Percentiles rank a stretch among this genome's conserved stretches.
These are phyloP conservation scores for Apogon talboti DNA, from an alignment of 2,797 vertebrate genomes.

Conservation along the genomic window DNA sequence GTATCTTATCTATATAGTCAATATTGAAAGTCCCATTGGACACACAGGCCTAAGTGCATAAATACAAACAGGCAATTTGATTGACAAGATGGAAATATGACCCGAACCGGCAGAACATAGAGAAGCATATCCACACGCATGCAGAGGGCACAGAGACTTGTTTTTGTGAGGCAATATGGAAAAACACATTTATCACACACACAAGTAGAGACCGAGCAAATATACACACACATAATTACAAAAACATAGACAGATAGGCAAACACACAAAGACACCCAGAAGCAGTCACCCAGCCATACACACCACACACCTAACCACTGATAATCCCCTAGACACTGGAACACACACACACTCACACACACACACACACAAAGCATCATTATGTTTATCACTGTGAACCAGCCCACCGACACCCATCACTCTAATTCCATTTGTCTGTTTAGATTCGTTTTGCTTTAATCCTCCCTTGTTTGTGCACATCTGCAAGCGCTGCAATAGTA, in stretches of 20 bases:
- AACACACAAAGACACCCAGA: conserved; percentile 85
- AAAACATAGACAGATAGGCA: conserved; percentile 84
- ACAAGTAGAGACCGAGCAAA: conserved; percentile 77
- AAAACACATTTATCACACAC: conserved; percentile 76
- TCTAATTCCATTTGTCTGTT: conserved; percentile 90
- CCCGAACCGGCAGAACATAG: conserved; percentile 52
- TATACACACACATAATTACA: conserved; percentile 85
- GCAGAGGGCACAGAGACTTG: conserved; percentile 52
- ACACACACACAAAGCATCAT: conserved; percentile 80
- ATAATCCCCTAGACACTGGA: conserved; percentile 83
- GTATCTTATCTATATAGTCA: conserved; percentile 31
- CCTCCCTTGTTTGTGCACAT: conserved; percentile 87
- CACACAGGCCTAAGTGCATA: conserved; percentile 32
- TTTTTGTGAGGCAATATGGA: conserved; percentile 66
- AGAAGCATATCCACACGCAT: conserved; percentile 43
- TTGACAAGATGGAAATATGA: conserved; percentile 52
- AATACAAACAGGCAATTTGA: conserved; percentile 52
- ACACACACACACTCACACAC: conserved; percentile 65
- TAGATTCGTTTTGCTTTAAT: conserved; percentile 89
- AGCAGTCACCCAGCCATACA: conserved; percentile 84
- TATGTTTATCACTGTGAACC: conserved; percentile 87
- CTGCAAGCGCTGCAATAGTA: conserved; percentile 80
- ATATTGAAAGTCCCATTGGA: conserved; percentile 32
- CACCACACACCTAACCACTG: conserved; percentile 83
- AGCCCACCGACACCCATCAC: conserved; percentile 87